Conservation (phyloP, 2,888 invertebrate species). For the Calameuta idolon region DNA sequence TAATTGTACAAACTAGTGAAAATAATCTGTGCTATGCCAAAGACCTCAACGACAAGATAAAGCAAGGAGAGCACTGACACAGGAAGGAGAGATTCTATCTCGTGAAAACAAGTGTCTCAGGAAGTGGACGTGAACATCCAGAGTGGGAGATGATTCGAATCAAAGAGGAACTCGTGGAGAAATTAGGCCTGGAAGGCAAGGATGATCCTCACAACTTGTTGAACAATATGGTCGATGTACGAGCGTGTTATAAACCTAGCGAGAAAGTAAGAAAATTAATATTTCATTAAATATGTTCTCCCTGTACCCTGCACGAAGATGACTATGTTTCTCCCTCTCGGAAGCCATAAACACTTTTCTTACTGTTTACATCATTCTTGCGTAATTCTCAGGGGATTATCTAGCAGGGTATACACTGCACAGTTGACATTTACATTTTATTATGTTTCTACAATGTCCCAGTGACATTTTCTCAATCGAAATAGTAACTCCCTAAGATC, state of each 20-base stretch:
- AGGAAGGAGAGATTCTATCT: not conserved
- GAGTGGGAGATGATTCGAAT: conserved; percentile 49
- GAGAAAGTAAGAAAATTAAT: conserved; percentile 59
- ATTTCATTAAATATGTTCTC: not conserved
- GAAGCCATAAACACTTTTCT: conserved; percentile 11
- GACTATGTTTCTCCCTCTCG: not conserved
- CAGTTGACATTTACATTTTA: not conserved
- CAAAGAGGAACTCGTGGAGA: conserved; percentile 49
- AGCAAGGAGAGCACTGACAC: not conserved
- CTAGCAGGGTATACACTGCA: not conserved
- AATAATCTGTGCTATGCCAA: not conserved
- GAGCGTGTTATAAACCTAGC: conserved; percentile 66
- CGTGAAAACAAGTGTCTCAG: conserved; percentile 3
- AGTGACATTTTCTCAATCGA: not conserved
- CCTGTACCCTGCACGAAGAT: not conserved
- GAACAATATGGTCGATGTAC: conserved; percentile 64
- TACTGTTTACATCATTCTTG: conserved; percentile 11
- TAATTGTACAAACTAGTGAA: not conserved
- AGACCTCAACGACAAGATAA: not conserved
- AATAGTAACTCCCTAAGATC: not conserved
- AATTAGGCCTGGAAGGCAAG: conserved; percentile 53
- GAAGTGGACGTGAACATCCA: not conserved
- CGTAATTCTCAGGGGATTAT: not conserved
- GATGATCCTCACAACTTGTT: conserved; percentile 57
- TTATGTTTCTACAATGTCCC: not conserved